phyloP scores from a whole-genome alignment of 2,888 invertebrate species.

The Myopa tessellatipennis region DNA sequence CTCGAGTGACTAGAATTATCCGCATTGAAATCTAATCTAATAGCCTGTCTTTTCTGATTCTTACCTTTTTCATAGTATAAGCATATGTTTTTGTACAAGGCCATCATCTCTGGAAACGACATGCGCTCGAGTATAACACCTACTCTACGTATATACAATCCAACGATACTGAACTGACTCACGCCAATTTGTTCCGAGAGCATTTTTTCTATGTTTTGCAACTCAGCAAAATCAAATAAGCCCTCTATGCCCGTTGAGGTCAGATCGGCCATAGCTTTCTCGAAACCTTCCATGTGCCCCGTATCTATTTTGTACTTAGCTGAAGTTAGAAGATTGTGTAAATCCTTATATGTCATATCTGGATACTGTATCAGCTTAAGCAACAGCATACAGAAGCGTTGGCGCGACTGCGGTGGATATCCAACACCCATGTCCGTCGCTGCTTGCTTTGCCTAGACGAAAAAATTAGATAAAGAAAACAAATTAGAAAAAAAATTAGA shows the following conservation, averaged over 20 bases:
- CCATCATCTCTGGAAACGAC: constrained; percentile 84
- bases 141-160: constrained; percentile 85
- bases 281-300: constrained; percentile 69
- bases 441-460: constrained; percentile 59
- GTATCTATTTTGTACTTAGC: constrained; percentile 61
- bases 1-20: too few relatives aligned
- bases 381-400: constrained; percentile 84
- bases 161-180: constrained; percentile 70
- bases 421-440: constrained; percentile 58
- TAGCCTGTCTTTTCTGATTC: background rate
- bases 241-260: constrained; percentile 72
- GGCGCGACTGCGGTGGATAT: constrained; percentile 73
- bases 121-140: constrained; percentile 85
- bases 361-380: constrained; percentile 84
- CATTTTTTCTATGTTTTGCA: constrained; percentile 73
- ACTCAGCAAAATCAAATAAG: constrained; percentile 76
- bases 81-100: constrained; percentile 78
- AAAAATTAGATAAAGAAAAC: background rate
- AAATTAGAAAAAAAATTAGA: background rate
- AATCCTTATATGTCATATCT: constrained; percentile 79
- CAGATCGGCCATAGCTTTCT: constrained; percentile 71
- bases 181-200: constrained; percentile 69
- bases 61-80: constrained; percentile 74
- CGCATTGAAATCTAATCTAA: too few relatives aligned
- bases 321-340: constrained; percentile 73